Base-by-base conservation (phyloP, 2,797 vertebrate genomes). In the Botia kubotai region DNA sequence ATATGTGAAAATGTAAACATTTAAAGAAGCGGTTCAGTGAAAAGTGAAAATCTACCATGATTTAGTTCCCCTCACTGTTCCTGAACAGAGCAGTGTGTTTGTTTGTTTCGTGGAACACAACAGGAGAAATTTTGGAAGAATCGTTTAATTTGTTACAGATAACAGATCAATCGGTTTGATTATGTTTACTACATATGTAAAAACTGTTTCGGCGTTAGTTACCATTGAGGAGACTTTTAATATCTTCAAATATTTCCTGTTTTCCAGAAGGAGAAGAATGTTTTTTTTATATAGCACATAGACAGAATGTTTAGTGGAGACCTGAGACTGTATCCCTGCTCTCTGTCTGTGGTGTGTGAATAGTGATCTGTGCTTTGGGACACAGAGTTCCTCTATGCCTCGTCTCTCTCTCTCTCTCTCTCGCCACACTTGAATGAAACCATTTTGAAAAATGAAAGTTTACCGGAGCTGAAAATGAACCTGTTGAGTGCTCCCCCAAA, bases 381-480 rank as follows among this genome's bases (percentile, higher is more conserved):
- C 63, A 66, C 16, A 43, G 16, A 36, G 33, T 43, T 39, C 16
- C 33, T 66, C 7, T 43, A 39, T 17, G 2, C 33, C 17, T 58
- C 55, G 1, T 46, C 43, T 46, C 55, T 74, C 14, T 16, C 16
- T 77, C 5, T 26, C 23, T 26, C 23, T 74, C 14, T 16, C 16
- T 77, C 5, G n/a, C 50, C 39, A 8, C 19, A 77, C 63, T 57
- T 43, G 39, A 43, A n/a, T 77, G n/a, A 75, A 75, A 65, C 12
- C 43, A 21, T 75, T 52, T 43, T 57, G 19, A 70, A 70, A 46
- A 60, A 70, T 60, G 1, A 60, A 48, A 48, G 75, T 29, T 70
- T 46, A 78, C 52, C 17, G 60, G 21, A 77, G 36, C 57, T 48
- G 7, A 78, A 46, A 26, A 29, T 3, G 0, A 21, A 58, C 21